Evolutionary conservation across 2,888 invertebrate species (phyloP).

Genomic region (Pseudococcus viburni): DNA sequence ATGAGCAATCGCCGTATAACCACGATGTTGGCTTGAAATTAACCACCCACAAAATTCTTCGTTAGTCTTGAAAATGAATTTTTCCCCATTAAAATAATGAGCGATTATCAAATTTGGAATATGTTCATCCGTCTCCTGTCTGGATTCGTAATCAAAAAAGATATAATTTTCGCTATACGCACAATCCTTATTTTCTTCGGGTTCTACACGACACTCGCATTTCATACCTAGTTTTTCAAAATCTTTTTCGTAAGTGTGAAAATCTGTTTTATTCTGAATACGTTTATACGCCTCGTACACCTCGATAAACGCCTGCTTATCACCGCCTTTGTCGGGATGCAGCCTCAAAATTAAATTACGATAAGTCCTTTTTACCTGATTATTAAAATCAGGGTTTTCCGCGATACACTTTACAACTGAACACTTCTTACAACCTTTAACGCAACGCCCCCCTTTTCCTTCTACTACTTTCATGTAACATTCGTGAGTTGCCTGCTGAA

Average conservation of each 20-base stretch:
- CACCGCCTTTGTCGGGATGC: background rate
- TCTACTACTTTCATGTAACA: no score
- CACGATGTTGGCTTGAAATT: no score
- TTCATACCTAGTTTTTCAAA: background rate
- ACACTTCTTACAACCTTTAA: background rate
- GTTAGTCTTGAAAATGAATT: no score
- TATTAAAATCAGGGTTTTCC: background rate
- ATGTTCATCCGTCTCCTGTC: no score
- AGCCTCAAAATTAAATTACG: background rate
- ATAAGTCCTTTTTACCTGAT: background rate
- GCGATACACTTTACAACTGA: background rate
- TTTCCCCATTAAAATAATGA: no score
- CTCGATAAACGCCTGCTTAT: background rate
- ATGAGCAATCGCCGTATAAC: no score
- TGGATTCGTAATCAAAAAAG: no score
- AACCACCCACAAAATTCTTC: no score
- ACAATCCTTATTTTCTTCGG: background rate
- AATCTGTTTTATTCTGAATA: background rate
- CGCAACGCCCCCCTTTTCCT: background rate
- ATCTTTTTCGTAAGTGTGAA: background rate
- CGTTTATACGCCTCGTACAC: background rate
- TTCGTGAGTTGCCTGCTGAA: no score
- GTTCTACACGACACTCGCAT: background rate
- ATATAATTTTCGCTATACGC: no score
- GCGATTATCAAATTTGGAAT: no score